Conservation (phyloP, 2,113 vertebrate species). For the Chloropsis cyanopogon region DNA sequence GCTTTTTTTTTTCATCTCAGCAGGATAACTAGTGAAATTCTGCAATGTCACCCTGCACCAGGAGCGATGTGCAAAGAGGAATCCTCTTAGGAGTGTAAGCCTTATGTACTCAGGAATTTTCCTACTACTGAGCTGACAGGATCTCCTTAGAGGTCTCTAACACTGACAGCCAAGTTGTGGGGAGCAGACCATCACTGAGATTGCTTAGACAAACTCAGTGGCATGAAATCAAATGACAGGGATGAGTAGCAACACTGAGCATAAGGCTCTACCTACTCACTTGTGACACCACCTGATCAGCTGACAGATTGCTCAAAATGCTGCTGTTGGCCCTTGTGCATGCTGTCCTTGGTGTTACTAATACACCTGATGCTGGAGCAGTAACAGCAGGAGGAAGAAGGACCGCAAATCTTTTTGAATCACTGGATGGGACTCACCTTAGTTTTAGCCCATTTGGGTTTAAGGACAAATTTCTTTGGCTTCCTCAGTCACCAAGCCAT, state of each 20-base stretch:
- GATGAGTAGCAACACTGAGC: not conserved
- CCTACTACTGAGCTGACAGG: not conserved
- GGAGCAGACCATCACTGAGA: not conserved
- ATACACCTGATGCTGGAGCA: not conserved
- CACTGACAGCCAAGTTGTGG: not conserved
- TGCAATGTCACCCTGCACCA: not conserved
- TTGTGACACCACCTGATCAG: not conserved
- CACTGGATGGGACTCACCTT: not conserved
- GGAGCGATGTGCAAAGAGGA: not conserved
- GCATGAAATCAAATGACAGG: not conserved
- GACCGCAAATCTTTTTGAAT: not conserved
- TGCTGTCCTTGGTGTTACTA: not conserved
- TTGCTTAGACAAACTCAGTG: not conserved
- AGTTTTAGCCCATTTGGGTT: not conserved
- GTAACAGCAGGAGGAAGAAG: not conserved
- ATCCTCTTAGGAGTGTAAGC: not conserved
- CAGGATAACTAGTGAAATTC: not conserved
- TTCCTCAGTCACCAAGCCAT: not conserved
- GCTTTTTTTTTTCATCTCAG: not conserved
- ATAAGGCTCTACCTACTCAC: not conserved
- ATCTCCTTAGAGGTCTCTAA: not conserved
- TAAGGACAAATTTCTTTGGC: accelerated
- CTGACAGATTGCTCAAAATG: not conserved
- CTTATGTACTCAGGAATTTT: not conserved
- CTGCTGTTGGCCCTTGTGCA: not conserved